phyloP scores from a whole-genome alignment of 2,888 invertebrate species.

The Eristalinus aeneus region DNA sequence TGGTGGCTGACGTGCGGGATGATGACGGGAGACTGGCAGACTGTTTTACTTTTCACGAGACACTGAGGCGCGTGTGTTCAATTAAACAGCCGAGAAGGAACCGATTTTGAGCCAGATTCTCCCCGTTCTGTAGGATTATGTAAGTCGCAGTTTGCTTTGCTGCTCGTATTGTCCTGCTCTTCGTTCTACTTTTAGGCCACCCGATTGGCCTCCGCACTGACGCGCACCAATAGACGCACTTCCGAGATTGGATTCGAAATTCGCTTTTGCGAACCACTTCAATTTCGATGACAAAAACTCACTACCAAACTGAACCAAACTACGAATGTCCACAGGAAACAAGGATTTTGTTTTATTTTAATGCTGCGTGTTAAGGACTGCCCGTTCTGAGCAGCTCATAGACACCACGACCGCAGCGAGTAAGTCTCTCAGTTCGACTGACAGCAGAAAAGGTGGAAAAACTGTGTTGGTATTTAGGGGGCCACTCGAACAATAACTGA shows the following conservation, averaged over 20 bases:
- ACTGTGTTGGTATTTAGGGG: constrained; percentile 14
- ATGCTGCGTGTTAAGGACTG: not conserved
- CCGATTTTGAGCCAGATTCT: constrained; percentile 19
- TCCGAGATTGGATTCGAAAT: not conserved
- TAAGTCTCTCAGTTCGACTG: constrained; percentile 51
- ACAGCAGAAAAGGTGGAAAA: not conserved
- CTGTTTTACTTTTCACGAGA: constrained; percentile 13
- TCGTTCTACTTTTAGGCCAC: constrained; percentile 30
- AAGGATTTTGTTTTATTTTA: constrained; percentile 10
- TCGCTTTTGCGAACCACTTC: not conserved
- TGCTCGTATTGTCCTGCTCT: not conserved
- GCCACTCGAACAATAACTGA: constrained; percentile 12
- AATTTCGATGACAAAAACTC: not conserved
- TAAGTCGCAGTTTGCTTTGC: constrained; percentile 54
- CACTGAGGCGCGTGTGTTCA: not conserved
- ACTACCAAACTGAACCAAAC: constrained; percentile 1
- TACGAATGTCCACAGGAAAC: not conserved
- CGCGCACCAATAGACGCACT: not conserved
- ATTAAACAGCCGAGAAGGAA: not conserved
- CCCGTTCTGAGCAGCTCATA: not conserved
- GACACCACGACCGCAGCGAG: constrained; percentile 33
- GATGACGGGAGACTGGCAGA: not conserved
- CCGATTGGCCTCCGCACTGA: not conserved
- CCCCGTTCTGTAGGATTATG: constrained; percentile 39
- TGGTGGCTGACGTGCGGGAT: not conserved